Conservation (phyloP, 2,888 invertebrate genomes). For the Papilio demoleus region DNA sequence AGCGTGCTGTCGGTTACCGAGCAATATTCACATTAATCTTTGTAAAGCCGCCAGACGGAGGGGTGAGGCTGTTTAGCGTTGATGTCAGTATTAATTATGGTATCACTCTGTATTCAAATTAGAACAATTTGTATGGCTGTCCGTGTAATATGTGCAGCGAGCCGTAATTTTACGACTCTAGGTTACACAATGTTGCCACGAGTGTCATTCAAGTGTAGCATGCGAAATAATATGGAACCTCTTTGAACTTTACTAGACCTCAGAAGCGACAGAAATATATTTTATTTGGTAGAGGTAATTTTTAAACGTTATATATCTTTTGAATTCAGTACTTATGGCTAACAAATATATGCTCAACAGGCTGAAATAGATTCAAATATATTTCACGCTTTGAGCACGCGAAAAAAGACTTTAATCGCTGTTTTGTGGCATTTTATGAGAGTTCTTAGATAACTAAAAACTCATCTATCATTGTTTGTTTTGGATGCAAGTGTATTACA, state of each 20-base stretch:
- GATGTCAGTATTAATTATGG: constrained; percentile 37
- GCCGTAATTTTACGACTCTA: constrained; percentile 29
- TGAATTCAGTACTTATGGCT: background rate
- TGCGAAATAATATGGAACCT: background rate
- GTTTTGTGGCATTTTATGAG: constrained; percentile 28
- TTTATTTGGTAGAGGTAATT: background rate
- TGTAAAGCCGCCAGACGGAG: constrained; percentile 58
- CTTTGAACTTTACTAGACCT: background rate
- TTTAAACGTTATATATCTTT: background rate
- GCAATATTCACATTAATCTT: constrained; percentile 68
- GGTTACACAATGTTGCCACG: constrained; percentile 41
- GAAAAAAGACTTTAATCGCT: constrained; percentile 34
- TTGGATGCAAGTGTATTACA: constrained; percentile 63
- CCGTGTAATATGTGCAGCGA: constrained; percentile 30
- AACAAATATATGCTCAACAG: background rate
- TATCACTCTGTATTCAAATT: constrained; percentile 41
- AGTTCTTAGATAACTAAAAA: constrained; percentile 47
- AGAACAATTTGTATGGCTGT: constrained; percentile 38
- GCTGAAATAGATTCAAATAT: background rate
- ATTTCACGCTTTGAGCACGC: constrained; percentile 6
- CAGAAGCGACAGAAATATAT: background rate
- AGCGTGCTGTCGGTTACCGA: constrained; percentile 54
- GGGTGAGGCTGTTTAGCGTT: constrained; percentile 26
- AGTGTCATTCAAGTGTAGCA: constrained; percentile 41
- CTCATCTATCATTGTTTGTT: constrained; percentile 54